Evolutionary conservation across 2,797 vertebrate genomes (phyloP).

Genomic region (Paedocypris micromegethes): DNA sequence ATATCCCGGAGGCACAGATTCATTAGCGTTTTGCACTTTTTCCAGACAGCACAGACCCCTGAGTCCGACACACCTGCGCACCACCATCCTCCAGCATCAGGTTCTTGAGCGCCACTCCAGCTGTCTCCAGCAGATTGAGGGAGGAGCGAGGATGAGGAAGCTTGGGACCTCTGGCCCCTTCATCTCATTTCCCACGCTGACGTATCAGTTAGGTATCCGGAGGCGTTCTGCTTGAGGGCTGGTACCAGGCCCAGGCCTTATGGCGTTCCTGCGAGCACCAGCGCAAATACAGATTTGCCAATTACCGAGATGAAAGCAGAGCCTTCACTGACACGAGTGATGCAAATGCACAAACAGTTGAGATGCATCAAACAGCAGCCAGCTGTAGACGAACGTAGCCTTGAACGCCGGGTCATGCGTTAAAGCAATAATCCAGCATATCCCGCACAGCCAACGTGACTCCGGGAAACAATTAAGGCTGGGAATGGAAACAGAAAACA

Average conservation of each 20-base stretch:
- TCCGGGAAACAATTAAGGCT: slow-evolving; percentile 46
- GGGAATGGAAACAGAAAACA: slow-evolving; percentile 37
- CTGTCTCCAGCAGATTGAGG: slow-evolving; percentile 39
- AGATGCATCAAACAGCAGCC: slow-evolving; percentile 41
- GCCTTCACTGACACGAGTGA: slow-evolving; percentile 49
- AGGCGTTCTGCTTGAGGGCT: slow-evolving; percentile 32
- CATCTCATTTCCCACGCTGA: slow-evolving; percentile 40
- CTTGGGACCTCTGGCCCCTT: slow-evolving; percentile 31
- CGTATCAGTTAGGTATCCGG: slow-evolving; percentile 35
- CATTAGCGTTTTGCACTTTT: slow-evolving; percentile 37
- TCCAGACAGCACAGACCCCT: slow-evolving; percentile 20
- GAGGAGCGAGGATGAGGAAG: slow-evolving; percentile 27
- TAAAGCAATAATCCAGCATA: slow-evolving; percentile 2
- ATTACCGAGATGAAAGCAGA: slow-evolving; percentile 63
- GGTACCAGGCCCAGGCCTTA: slow-evolving; percentile 41
- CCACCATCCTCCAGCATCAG: slow-evolving; percentile 30
- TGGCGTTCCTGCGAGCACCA: slow-evolving; percentile 39
- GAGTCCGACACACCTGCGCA: slow-evolving; percentile 43
- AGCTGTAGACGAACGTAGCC: slow-evolving; percentile 12
- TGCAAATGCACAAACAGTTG: slow-evolving; percentile 55
- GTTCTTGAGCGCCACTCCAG: slow-evolving; percentile 20
- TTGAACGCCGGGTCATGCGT: background rate
- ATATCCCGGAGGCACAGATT: slow-evolving; percentile 17
- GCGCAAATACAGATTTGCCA: slow-evolving; percentile 56
- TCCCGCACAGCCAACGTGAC: slow-evolving; percentile 15